Conservation (phyloP, 1,140 invertebrate genomes). For the Drosophila tsacasi region DNA sequence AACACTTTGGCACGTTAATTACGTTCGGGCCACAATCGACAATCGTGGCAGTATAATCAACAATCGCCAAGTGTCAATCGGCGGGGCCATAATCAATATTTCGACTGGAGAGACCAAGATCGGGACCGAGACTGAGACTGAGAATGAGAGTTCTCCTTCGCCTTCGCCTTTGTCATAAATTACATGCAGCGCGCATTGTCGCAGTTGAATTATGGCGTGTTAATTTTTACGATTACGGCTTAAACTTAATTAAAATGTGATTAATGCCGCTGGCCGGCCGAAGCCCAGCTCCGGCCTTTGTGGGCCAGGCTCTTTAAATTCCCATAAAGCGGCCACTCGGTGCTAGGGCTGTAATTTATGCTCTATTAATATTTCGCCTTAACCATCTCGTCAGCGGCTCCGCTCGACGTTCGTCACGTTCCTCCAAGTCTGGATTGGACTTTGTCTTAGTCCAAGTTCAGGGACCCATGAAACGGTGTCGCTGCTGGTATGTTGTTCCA, state of each 20-base stretch:
- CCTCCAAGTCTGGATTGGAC: conserved; percentile 2
- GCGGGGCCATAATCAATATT: conserved; percentile 77
- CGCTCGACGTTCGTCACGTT: conserved; percentile 39
- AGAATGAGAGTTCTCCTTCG: conserved; percentile 18
- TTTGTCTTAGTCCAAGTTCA: conserved; percentile 38
- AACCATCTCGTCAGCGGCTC: conserved; percentile 43
- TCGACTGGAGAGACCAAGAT: conserved; percentile 36
- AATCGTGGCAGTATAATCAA: conserved; percentile 63
- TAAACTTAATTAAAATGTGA: conserved; percentile 84
- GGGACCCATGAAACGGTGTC: conserved; percentile 12
- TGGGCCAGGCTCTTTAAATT: conserved; percentile 73
- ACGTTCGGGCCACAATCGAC: conserved; percentile 57
- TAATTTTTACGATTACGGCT: conserved; percentile 83
- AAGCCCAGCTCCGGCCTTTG: conserved; percentile 48
- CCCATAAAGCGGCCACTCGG: conserved; percentile 63
- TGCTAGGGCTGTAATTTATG: conserved; percentile 68
- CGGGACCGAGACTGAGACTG: too few species aligned
- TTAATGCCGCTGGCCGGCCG: conserved; percentile 65
- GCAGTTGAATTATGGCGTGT: conserved; percentile 82
- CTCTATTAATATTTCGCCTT: conserved; percentile 82
- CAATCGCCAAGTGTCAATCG: conserved; percentile 57
- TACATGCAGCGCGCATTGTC: conserved; percentile 81
- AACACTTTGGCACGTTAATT: conserved; percentile 83
- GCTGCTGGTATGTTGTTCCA: conserved; percentile 24
- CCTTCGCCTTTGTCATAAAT: conserved; percentile 66